These are phyloP conservation scores for Apotomis betuletana DNA, from an alignment of 2,888 invertebrate genomes.

Conservation along the genomic window DNA sequence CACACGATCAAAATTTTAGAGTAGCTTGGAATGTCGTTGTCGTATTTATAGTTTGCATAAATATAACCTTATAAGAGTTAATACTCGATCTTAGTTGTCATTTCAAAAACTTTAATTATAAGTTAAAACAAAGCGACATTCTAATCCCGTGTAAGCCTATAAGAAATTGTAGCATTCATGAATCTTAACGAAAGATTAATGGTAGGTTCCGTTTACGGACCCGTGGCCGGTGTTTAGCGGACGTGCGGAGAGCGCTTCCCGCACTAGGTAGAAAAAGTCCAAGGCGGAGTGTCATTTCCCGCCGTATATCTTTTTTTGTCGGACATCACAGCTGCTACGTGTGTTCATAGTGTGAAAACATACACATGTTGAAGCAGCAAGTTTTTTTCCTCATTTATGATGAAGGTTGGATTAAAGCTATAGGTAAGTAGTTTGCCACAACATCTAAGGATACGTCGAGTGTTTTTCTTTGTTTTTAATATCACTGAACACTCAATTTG, in stretches of 20 bases:
- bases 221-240: conserved; percentile 33
- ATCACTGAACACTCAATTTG: too few relatives aligned
- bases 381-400: conserved; percentile 2
- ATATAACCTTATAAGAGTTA: background rate
- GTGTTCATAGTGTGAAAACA: conserved; percentile 48
- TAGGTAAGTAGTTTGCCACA: background rate
- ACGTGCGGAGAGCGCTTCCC: conserved; percentile 34
- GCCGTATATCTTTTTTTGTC: conserved; percentile 72
- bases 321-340: conserved; percentile 74
- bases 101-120: too few relatives aligned
- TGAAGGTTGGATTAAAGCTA: background rate
- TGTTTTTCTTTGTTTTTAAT: too few relatives aligned
- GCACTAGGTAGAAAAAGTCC: conserved; percentile 64
- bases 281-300: conserved; percentile 74
- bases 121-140: too few relatives aligned
- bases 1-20: background rate
- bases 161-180: conserved; percentile 27
- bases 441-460: background rate
- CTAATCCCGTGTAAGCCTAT: too few relatives aligned
- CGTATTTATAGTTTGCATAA: background rate
- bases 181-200: conserved; percentile 34
- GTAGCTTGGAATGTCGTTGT: background rate
- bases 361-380: conserved; percentile 35
- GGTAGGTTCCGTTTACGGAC: conserved; percentile 28
- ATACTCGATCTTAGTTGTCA: too few relatives aligned